Evolutionary conservation across 2,113 vertebrate genomes (phyloP).

Genomic region (Pleuronectes platessa): DNA sequence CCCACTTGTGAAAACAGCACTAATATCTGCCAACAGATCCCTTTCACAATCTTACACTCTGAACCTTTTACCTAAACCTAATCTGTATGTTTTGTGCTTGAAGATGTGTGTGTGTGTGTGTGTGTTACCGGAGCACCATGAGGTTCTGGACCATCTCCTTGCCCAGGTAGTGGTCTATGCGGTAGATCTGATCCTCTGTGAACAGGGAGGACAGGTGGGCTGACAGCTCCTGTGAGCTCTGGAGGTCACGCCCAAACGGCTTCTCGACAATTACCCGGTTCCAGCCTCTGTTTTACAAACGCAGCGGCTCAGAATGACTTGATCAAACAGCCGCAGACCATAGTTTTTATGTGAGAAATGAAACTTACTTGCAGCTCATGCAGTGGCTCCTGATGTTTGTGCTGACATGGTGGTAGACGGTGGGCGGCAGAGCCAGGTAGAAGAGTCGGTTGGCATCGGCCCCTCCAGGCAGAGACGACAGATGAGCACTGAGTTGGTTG

Average conservation of each 20-base stretch:
- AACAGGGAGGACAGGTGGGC: conserved; percentile 87
- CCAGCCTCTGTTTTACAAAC: conserved; percentile 84
- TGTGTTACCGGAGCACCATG: conserved; percentile 89
- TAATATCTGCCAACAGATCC: too few species aligned
- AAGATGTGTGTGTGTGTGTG: neutral
- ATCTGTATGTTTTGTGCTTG: too few species aligned
- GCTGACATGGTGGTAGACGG: conserved; percentile 68
- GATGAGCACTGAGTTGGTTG: conserved; percentile 64
- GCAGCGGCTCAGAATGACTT: conserved; percentile 16
- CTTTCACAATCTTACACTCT: too few species aligned
- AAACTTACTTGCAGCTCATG: conserved; percentile 84
- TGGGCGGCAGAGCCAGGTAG: conserved; percentile 84
- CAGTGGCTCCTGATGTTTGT: conserved; percentile 75
- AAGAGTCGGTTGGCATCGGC: conserved; percentile 85
- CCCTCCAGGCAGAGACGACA: conserved; percentile 71
- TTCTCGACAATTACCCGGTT: conserved; percentile 92
- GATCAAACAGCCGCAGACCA: neutral
- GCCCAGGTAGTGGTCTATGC: conserved; percentile 92
- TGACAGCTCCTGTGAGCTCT: conserved; percentile 89
- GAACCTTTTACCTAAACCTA: too few species aligned
- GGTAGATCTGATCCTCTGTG: conserved; percentile 90
- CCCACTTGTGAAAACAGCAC: too few species aligned
- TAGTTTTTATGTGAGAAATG: neutral
- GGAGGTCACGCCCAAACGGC: conserved; percentile 90
- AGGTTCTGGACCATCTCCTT: conserved; percentile 97